Base-by-base conservation (phyloP, 2,888 invertebrate species). In the Stomorhina lunata region DNA sequence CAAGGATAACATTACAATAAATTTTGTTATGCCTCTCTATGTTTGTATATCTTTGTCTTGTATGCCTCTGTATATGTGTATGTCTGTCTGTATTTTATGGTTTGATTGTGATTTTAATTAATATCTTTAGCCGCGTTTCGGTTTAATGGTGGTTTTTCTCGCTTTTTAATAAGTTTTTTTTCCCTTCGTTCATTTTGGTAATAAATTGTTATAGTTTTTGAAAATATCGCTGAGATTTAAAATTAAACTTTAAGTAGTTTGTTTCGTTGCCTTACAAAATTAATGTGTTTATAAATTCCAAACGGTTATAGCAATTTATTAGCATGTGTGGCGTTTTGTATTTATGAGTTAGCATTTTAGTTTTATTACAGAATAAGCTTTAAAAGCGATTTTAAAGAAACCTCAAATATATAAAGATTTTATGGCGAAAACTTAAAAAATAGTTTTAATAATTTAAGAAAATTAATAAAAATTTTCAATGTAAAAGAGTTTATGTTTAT, bases 41-140 rank as follows among this genome's bases (percentile, higher is more conserved):
- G 29, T 32, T 32, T 9, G 3, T 32, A 15, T 29, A n/a, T 27
- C 7, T 27, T n/a, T n/a, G n/a, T 17, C 17, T 1, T 29, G 20
- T 32, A 25, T 22, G 15, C 0, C 22, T 48, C 2, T 12, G 10
- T 15, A 1, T 1, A 1, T 43, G 2, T 53, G 1, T 27, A n/a
- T 50, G 10, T 72, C 20, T 17, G 10, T 25, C 3, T 29, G 15
- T 17, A n/a, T 29, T 29, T 25, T 32, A 25, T 17, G 15, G 29
- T 48, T 10, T n/a, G 25, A 25, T 20, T 79, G 37, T 57, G 32
- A 63, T 59, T 66, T 59, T 66, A 79, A 79, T 79, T 73, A 66
- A 72, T 59, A 72, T 66, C 15, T 66, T 72, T 48, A 66, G 40
- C 71, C 71, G 27, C 57, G 40, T 48, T 72, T 66, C 25, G 48